A percentile compares a stretch with the other conserved stretches of the same genome.
Conservation (phyloP, 2,113 vertebrate genomes). For the Mystacornis crossleyi region DNA sequence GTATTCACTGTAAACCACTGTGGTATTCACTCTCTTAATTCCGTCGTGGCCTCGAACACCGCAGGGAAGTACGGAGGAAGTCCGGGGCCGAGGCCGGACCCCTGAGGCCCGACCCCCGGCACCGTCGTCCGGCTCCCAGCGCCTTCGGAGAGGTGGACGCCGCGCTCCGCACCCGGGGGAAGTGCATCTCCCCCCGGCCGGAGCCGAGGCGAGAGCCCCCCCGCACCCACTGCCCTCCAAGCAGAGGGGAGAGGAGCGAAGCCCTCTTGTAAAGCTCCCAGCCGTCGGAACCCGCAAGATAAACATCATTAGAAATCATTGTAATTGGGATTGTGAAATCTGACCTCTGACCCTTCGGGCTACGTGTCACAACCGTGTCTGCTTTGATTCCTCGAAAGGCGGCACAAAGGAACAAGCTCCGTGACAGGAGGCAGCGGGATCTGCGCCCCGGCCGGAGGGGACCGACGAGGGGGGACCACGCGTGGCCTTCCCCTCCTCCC, state of each 20-base stretch:
- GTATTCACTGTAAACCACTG: not conserved
- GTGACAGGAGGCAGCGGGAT: conserved; percentile 61
- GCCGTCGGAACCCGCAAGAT: conserved; percentile 45
- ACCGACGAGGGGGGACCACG: conserved; percentile 28
- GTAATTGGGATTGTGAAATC: conserved; percentile 68
- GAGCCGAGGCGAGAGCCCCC: not conserved
- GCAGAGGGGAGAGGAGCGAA: not conserved
- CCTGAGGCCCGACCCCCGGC: too few relatives aligned
- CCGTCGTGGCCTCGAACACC: not conserved
- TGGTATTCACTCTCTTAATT: not conserved
- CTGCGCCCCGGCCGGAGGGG: conserved; percentile 8
- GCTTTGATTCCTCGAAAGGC: conserved; percentile 74
- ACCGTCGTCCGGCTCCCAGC: not conserved
- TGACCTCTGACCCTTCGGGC: conserved; percentile 73
- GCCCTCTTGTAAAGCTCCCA: conserved; percentile 27
- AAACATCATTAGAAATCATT: conserved; percentile 70
- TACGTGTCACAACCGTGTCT: conserved; percentile 69
- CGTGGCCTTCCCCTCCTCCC: conserved; percentile 25
- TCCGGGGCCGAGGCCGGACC: rapidly evolving
- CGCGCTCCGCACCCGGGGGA: not conserved
- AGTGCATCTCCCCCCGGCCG: not conserved
- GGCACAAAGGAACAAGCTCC: conserved; percentile 71
- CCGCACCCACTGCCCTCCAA: not conserved
- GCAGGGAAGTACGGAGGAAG: not conserved
- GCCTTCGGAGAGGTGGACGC: not conserved